Evolutionary conservation across 1,140 invertebrate genomes (phyloP).

Genomic region (Drosophila novamexicana): DNA sequence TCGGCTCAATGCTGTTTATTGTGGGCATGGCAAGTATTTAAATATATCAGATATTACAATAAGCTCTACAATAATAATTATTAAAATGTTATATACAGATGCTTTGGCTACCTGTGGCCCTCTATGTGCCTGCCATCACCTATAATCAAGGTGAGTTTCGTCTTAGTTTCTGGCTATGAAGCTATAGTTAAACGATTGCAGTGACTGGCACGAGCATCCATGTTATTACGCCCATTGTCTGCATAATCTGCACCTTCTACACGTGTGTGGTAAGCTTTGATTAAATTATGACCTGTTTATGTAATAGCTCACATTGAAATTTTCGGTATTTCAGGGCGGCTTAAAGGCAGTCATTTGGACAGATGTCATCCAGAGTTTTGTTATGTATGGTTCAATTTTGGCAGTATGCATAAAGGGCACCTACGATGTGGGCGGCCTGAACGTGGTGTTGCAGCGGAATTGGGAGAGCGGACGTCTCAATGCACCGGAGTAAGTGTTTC

Average conservation of each 20-base stretch:
- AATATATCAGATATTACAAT: neutral
- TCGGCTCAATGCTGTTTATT: slow-evolving; percentile 90
- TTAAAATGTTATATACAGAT: slow-evolving; percentile 74
- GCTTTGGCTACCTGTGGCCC: slow-evolving; percentile 88
- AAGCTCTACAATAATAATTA: neutral
- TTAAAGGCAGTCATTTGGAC: slow-evolving; percentile 97
- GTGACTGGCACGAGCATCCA: slow-evolving; percentile 94
- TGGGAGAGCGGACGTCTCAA: slow-evolving; percentile 90
- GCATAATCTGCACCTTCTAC: slow-evolving; percentile 95
- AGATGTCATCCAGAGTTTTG: slow-evolving; percentile 93
- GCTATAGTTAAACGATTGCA: slow-evolving; percentile 77
- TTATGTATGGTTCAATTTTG: slow-evolving; percentile 94
- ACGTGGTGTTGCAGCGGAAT: slow-evolving; percentile 89
- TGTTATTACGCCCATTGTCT: slow-evolving; percentile 92
- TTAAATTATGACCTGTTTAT: slow-evolving; percentile 26
- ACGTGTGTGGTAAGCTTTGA: slow-evolving; percentile 91
- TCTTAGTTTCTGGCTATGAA: neutral
- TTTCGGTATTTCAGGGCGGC: slow-evolving; percentile 89
- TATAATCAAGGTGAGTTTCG: slow-evolving; percentile 88
- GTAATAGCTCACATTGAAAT: neutral
- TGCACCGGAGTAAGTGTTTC: slow-evolving; percentile 88
- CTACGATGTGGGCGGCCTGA: slow-evolving; percentile 91
- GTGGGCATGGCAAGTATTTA: slow-evolving; percentile 87
- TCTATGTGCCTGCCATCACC: slow-evolving; percentile 93
- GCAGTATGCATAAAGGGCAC: slow-evolving; percentile 93